Base-by-base conservation (phyloP, 2,113 vertebrate genomes). In the Stomatorhinus ivindoensis region DNA sequence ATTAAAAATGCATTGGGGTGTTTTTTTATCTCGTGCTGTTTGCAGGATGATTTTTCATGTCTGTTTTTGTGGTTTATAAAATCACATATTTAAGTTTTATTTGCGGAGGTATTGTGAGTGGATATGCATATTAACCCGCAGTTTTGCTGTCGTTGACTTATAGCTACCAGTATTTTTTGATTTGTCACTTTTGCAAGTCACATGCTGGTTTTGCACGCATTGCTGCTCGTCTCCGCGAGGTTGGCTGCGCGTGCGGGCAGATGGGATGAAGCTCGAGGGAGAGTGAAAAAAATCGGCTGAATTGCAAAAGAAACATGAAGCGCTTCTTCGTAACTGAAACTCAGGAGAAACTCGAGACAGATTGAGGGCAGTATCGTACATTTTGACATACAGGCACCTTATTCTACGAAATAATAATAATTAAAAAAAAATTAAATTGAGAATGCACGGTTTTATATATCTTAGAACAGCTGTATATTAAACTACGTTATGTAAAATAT, bases 181-280 rank as follows among this genome's bases (percentile, higher is more conserved):
- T 88, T 39, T 58, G 24, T 21, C 88, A 88, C n/a, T 50, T 48
- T 21, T 76, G 46, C 61, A 17, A 76, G 87, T 46, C 21, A 76
- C 87, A 76, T 39, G 46, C 65, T 76, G 87, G 11, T 88, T 55
- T 35, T 69, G 24, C 24, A 50, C 88, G 88, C 88, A 50, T 51
- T 80, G 88, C 47, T 31, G 47, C 47, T 76, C n/a, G 21, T 76
- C 44, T 76, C 47, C 21, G 47, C 50, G 47, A 53, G 46, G 6
- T 80, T 80, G 88, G 47, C 46, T 51, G n/a, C 46, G 46, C 69
- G 88, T 51, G 69, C 47, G 35, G 88, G 42, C 61, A 76, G 87
- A 88, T 88, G 88, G 88, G 88, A 19, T 80, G 19, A 19, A 35
- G 84, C 47, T 88, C 69, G 65, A 80, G 65, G 47, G 69, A 73